phyloP scores from a whole-genome alignment of 1,140 invertebrate species.

The Diploscapter pachys region DNA sequence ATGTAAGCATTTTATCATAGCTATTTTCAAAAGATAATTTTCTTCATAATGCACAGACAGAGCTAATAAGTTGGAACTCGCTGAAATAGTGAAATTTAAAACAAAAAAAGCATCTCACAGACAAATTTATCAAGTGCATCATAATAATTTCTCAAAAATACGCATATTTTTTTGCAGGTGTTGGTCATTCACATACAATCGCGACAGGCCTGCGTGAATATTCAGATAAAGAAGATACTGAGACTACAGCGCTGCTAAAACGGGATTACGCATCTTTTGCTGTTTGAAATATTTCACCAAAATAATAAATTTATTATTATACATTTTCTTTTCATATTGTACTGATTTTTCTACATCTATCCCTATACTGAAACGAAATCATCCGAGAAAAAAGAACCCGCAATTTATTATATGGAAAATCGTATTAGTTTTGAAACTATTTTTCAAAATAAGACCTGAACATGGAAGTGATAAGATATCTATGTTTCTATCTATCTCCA shows the following conservation, averaged over 20 bases:
- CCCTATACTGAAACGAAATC: neutral
- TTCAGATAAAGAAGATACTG: constrained; percentile 42
- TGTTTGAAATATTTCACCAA: constrained; percentile 4
- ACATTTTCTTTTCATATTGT: neutral
- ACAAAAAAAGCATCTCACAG: no score
- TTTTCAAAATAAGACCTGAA: neutral
- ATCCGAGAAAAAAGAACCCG: neutral
- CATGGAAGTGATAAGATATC: neutral
- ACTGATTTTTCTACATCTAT: neutral
- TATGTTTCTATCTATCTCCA: neutral
- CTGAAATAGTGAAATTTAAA: no score
- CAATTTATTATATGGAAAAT: neutral
- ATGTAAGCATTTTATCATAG: constrained; percentile 40
- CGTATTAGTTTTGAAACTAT: neutral
- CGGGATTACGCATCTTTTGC: constrained; percentile 55
- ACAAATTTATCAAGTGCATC: no score
- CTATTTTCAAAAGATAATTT: neutral
- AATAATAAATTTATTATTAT: neutral
- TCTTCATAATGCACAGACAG: no score
- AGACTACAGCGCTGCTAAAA: constrained; percentile 49
- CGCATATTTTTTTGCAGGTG: constrained; percentile 38
- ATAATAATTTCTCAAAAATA: no score
- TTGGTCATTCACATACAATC: constrained; percentile 56
- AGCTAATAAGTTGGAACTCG: no score
- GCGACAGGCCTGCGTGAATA: constrained; percentile 57